These are phyloP conservation scores for Pelodytes ibericus DNA, from an alignment of 2,797 vertebrate species.

Conservation along the genomic window DNA sequence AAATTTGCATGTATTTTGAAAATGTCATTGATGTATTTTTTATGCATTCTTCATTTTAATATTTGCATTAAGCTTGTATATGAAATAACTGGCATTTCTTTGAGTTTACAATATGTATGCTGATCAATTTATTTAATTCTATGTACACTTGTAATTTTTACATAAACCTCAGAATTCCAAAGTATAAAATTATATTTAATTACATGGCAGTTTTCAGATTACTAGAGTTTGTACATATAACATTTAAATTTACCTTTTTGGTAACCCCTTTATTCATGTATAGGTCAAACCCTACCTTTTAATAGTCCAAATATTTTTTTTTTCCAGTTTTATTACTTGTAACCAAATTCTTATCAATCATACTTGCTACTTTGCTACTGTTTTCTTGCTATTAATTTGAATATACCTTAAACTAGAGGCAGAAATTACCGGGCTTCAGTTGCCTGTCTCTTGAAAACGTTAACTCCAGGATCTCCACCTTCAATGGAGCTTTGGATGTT, in stretches of 20 bases:
- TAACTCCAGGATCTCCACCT: too few species aligned
- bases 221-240: not conserved
- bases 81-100: constrained; percentile 28
- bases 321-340: too few species aligned
- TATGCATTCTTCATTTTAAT: constrained; percentile 45
- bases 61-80: constrained; percentile 42
- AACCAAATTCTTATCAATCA: too few species aligned
- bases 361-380: too few species aligned
- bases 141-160: not conserved
- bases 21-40: constrained; percentile 53
- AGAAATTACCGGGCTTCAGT: too few species aligned
- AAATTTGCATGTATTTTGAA: constrained; percentile 49
- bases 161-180: not conserved
- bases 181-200: not conserved
- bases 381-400: too few species aligned
- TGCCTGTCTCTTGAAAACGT: too few species aligned
- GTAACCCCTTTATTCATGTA: not conserved
- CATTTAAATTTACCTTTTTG: not conserved
- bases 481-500: too few species aligned
- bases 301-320: too few species aligned
- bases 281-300: too few species aligned
- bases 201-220: not conserved
- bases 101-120: constrained; percentile 16
- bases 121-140: constrained; percentile 2
- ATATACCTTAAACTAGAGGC: too few species aligned